A percentile compares a stretch with the other conserved stretches of the same genome.
phyloP scores from a whole-genome alignment of 2,113 vertebrate genomes.

The Misgurnus anguillicaudatus region DNA sequence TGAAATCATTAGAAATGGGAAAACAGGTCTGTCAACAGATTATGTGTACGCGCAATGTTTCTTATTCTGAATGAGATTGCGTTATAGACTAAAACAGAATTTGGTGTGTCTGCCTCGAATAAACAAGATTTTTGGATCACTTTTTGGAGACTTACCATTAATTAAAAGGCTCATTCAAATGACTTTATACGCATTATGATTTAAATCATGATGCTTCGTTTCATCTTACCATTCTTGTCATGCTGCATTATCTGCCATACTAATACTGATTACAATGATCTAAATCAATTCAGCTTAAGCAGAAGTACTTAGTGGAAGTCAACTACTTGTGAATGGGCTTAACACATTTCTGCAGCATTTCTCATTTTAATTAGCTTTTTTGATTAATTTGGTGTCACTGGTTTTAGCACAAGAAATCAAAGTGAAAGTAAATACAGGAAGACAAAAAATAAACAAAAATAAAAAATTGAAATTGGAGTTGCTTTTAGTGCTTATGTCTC shows the following conservation, averaged over 20 bases:
- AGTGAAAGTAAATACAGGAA: background rate
- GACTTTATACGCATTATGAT: background rate
- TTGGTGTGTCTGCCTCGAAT: background rate
- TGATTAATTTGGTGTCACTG: background rate
- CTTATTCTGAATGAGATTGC: constrained; percentile 11
- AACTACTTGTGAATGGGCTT: background rate
- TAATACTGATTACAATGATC: background rate
- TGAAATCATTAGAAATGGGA: background rate
- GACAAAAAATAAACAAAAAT: background rate
- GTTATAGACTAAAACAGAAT: background rate
- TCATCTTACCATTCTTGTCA: constrained; percentile 18
- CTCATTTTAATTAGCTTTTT: background rate
- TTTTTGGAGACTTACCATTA: constrained; percentile 23
- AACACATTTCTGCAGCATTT: background rate
- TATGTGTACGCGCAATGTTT: background rate
- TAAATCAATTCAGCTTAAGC: background rate
- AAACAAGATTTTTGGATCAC: constrained; percentile 3
- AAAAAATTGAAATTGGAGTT: too few species aligned
- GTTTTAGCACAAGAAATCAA: background rate
- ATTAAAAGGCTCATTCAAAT: background rate
- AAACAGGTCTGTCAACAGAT: constrained; percentile 11
- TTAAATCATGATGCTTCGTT: constrained; percentile 22
- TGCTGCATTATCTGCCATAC: constrained; percentile 8
- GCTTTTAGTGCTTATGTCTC: too few species aligned
- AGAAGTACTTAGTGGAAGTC: constrained; percentile 2